Evolutionary conservation across 2,113 vertebrate genomes (phyloP).

Genomic region (Pomatorhinus ruficollis): DNA sequence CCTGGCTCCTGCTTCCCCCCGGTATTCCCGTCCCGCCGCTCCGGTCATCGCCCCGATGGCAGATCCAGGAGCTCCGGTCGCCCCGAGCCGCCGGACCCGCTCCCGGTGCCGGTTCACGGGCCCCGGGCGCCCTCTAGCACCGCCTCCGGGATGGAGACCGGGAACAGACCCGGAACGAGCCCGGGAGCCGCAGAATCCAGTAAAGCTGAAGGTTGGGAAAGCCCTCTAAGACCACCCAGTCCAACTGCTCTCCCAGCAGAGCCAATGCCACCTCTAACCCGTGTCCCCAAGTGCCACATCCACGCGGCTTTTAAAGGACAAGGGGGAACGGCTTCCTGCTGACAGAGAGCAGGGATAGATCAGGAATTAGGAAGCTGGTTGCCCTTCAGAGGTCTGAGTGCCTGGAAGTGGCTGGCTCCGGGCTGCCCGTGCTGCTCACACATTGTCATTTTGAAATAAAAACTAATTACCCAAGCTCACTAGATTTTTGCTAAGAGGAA

Average conservation of each 20-base stretch:
- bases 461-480: background rate
- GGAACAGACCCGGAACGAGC: background rate
- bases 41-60: accelerated
- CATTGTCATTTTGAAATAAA: background rate
- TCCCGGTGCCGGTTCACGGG: background rate
- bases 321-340: background rate
- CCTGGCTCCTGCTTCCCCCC: background rate
- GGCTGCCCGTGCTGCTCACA: background rate
- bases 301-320: background rate
- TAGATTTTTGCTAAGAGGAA: background rate
- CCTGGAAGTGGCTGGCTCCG: accelerated
- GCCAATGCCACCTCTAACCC: background rate
- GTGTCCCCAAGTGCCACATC: background rate
- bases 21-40: accelerated
- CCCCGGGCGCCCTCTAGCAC: background rate
- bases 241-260: background rate
- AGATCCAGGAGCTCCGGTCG: accelerated
- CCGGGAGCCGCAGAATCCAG: accelerated
- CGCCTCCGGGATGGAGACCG: background rate
- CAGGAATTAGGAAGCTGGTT: background rate
- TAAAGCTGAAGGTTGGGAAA: background rate
- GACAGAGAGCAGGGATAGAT: background rate
- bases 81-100: background rate
- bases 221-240: accelerated
- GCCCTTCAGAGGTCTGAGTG: background rate